These are phyloP conservation scores for Turdus rufiventris DNA, from an alignment of 2,113 vertebrate species.

Conservation along the genomic window DNA sequence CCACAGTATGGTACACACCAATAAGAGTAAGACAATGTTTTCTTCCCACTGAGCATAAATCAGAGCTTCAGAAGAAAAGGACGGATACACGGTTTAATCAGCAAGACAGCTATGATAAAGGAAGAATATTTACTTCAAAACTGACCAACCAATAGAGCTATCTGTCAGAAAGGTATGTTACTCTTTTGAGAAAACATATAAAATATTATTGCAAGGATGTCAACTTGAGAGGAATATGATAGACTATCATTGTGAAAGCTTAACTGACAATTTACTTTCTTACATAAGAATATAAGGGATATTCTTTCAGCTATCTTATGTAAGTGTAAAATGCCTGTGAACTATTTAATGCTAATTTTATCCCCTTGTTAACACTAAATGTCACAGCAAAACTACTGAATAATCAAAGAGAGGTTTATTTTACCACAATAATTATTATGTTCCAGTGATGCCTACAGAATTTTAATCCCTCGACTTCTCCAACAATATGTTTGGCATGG, in stretches of 20 bases:
- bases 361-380: background rate
- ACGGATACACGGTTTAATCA: background rate
- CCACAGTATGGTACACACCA: accelerated
- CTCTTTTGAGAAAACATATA: background rate
- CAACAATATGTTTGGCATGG: background rate
- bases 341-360: background rate
- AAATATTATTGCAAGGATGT: background rate
- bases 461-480: background rate
- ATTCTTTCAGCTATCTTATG: background rate
- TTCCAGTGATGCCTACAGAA: background rate
- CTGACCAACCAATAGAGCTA: background rate
- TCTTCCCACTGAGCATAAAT: background rate
- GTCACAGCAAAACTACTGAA: background rate
- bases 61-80: background rate
- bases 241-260: background rate
- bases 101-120: background rate
- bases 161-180: background rate
- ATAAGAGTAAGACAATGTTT: background rate
- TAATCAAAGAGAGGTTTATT: background rate
- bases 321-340: background rate
- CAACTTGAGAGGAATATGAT: background rate
- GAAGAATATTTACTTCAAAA: background rate
- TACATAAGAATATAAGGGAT: background rate
- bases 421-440: background rate
- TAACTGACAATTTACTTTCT: background rate